Evolutionary conservation across 2,888 invertebrate species (phyloP), one percentile per base, ranked within the genome.

Genomic region (Gandaritis pyraliata): DNA sequence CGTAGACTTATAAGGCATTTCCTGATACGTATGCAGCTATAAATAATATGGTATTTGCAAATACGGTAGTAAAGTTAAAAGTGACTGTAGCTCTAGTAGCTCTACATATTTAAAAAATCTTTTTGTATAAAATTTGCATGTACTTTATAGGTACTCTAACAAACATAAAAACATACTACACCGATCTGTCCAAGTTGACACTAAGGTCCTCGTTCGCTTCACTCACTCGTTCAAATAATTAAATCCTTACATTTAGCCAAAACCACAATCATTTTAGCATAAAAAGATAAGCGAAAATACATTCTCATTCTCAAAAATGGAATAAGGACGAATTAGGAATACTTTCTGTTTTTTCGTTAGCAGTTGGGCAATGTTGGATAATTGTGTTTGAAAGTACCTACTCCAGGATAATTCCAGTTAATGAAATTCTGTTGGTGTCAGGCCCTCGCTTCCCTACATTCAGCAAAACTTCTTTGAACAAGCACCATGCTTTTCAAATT

Each of bases 341-440:
- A 64, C 54, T 58, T 66, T 66, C 47, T 64, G 58, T 68, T 68
- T 68, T 71, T 65, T 71, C 68, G 70, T 73, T 69, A 72, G 63
- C 67, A 64, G 64, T 68, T 61, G 60, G 64, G 49, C 58, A 53
- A 59, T 67, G 66, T 64, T 67, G 58, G 70, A 64, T 72, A 72
- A 71, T 75, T 69, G 63, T 73, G 72, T 76, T 76, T 66, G 69
- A 64, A 72, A 70, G 68, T 70, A 33, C 4, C 4, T 29, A 64
- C 66, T 64, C 58, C 56, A 55, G 68, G 65, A 72, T 71, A 74
- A 73, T 65, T 68, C 47, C 51, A 61, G 65, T 60, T 75, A 73
- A 73, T 73, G 71, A 76, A 73, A 77, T 75, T 75, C 67, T 59
- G 68, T 62, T 60, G 63, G 65, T 63, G 62, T 64, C 66, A 60